These are phyloP conservation scores for Monarcha castaneiventris DNA, from an alignment of 2,113 vertebrate genomes.

Conservation along the genomic window DNA sequence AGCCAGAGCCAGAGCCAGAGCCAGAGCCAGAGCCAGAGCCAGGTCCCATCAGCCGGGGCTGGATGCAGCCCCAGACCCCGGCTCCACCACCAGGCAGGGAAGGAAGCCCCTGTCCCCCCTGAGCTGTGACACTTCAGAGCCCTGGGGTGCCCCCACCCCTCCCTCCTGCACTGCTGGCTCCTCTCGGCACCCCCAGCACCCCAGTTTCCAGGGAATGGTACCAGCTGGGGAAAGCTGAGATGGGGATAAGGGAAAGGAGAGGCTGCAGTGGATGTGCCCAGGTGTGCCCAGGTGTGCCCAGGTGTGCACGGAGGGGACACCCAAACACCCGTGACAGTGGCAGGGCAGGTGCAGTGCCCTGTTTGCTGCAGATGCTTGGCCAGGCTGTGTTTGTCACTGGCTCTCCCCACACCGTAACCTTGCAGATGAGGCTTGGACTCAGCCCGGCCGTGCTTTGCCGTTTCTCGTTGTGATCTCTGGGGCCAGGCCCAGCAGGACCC, in stretches of 20 bases:
- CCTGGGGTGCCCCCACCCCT: not conserved
- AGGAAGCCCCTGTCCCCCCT: not conserved
- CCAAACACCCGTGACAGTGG: not conserved
- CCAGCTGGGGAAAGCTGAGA: not conserved
- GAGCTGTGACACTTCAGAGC: not conserved
- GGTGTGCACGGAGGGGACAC: not conserved
- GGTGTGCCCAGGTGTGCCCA: not conserved
- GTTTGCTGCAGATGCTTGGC: not conserved
- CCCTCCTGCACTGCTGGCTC: not conserved
- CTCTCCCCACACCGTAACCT: not conserved
- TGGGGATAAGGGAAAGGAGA: not conserved
- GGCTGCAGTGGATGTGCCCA: not conserved
- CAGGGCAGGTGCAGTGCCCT: not conserved
- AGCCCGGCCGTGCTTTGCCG: too few relatives aligned
- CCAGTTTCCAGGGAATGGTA: not conserved
- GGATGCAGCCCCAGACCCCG: not conserved
- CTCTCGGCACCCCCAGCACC: not conserved
- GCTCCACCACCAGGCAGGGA: not conserved
- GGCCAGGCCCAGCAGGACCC: not conserved
- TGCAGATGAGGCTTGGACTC: not conserved
- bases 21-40: not conserved
- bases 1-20: not conserved
- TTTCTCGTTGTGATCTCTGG: not conserved
- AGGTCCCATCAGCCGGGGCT: not conserved
- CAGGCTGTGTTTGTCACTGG: rapidly evolving